Evolutionary conservation across 2,113 vertebrate genomes (phyloP).

Genomic region (Lagopus muta): DNA sequence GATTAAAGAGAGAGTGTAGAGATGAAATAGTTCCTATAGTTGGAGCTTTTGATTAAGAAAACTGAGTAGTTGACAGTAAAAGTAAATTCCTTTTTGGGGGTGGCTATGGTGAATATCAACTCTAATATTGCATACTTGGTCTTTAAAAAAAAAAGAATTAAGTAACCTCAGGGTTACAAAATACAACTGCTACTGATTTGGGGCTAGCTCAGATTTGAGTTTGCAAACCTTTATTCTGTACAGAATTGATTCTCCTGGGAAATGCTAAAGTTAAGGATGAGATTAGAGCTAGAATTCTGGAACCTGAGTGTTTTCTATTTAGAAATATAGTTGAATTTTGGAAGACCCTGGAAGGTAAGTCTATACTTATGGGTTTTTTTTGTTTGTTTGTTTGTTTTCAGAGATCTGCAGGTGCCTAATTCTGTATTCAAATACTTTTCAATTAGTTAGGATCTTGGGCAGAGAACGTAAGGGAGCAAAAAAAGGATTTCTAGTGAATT

Average conservation of each 20-base stretch:
- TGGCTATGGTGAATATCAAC: not conserved
- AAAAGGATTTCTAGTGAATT: not conserved
- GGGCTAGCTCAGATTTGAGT: not conserved
- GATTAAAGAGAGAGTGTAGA: not conserved
- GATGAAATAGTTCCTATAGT: not conserved
- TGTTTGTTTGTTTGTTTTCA: not conserved
- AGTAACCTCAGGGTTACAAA: not conserved
- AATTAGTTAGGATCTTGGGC: not conserved
- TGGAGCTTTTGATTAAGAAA: not conserved
- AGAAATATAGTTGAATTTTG: not conserved
- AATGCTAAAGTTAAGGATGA: not conserved
- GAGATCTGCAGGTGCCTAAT: not conserved
- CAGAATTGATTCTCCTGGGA: not conserved
- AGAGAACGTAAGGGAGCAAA: not conserved
- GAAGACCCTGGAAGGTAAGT: accelerated
- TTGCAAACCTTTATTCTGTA: not conserved
- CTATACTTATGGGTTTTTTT: too few species aligned
- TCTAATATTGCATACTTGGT: not conserved
- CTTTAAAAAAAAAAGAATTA: not conserved
- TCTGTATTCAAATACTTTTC: not conserved
- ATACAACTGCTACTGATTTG: not conserved
- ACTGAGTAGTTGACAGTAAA: not conserved
- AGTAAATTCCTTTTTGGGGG: not conserved
- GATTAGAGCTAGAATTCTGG: not conserved
- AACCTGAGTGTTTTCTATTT: not conserved